Conservation (phyloP, 2,113 vertebrate species). For the Plectropomus leopardus region DNA sequence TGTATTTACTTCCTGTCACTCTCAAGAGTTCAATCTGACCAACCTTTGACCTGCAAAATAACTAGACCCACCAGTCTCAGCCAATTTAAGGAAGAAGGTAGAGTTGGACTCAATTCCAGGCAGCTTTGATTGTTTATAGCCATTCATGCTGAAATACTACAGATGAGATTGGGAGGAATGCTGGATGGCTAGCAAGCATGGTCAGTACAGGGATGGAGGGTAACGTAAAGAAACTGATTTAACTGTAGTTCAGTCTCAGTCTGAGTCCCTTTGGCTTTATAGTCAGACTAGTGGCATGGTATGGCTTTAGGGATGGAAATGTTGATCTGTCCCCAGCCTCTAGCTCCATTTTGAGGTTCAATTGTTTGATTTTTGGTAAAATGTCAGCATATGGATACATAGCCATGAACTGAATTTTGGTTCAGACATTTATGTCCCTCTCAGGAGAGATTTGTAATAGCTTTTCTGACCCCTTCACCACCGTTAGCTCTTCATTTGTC, state of each 20-base stretch:
- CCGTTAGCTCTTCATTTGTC: no score
- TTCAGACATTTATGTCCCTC: no score
- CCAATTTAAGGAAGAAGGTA: neutral
- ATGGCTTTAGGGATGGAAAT: no score
- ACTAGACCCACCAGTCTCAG: slow-evolving; percentile 2
- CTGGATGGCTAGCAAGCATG: neutral
- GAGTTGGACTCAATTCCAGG: slow-evolving; percentile 20
- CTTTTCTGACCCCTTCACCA: no score
- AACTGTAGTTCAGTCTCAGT: neutral
- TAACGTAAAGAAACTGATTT: neutral
- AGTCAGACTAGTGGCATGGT: no score
- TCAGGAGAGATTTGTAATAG: no score
- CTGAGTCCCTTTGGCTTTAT: no score
- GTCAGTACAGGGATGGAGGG: neutral
- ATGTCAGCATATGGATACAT: no score
- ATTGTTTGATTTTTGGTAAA: no score
- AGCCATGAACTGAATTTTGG: no score
- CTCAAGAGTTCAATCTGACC: slow-evolving; percentile 7
- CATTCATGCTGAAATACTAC: slow-evolving; percentile 5
- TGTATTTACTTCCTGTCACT: slow-evolving; percentile 18
- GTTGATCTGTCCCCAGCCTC: no score
- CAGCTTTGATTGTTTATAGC: slow-evolving; percentile 12
- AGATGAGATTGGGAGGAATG: neutral
- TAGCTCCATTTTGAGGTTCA: no score
- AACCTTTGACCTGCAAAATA: slow-evolving; percentile 37